Base-by-base conservation (phyloP, 2,113 vertebrate species). In the Dicaeum eximium region DNA sequence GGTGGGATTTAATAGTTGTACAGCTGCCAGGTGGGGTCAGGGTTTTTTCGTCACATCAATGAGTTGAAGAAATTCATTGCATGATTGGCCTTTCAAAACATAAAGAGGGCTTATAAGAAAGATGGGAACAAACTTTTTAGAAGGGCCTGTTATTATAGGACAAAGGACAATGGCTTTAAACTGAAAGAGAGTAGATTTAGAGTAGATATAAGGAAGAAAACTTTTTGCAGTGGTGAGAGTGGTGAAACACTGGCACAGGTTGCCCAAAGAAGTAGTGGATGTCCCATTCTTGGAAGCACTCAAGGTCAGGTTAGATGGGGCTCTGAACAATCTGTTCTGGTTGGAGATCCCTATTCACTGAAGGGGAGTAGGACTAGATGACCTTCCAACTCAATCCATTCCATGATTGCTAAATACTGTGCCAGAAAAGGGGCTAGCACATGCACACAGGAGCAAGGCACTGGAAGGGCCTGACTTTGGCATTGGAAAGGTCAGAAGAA, bases 391-490 rank as follows among this genome's bases (percentile, higher is more conserved):
- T 4, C 10, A 80, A 38, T 42, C 27, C 8, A 28, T 61, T 35
- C 14, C 37, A 54, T 44, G 5, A 30, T 10, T 64, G 11, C 13
- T 83, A 69, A 91, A 40, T 21, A 44, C 12, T 28, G 15, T 57
- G 19, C 38, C 17, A n/a, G 37, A 37, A 28, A 60, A 53, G 23
- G 28, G 23, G 11, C 5, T 60, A 58, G 80, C 33, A 19, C 10
- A 7, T 27, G 16, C 4, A 44, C 5, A 13, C 2, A 13, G 24
- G 18, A 9, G 3, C 1, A 1, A 69, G 25, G 9, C 17, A 23
- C 20, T 25, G 8, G n/a, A 80, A 14, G 7, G 5, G 9, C 27
- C 31, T 27, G 17, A 37, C 44, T 67, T 51, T 27, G 31, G 27
- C 31, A 8, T 8, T 77, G 31, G 37, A 50, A 67, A 44, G 17